Evolutionary conservation across 2,113 vertebrate genomes (phyloP).

Genomic region (Neodontobutis hainanensis): DNA sequence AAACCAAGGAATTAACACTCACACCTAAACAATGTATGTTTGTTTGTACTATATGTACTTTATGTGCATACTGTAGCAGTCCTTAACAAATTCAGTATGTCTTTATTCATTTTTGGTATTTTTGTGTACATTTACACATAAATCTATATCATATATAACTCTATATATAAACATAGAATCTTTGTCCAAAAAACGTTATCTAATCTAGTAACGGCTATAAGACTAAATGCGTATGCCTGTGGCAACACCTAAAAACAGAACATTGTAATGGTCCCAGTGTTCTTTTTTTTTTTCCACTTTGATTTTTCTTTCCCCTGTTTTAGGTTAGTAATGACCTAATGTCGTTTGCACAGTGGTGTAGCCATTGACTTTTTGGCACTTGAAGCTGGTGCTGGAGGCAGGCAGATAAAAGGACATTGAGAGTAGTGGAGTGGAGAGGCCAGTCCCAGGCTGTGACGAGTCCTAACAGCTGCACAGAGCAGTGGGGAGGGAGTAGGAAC

Average conservation of each 20-base stretch:
- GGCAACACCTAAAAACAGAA: slow-evolving; percentile 73
- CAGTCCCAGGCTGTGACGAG: slow-evolving; percentile 77
- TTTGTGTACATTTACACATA: slow-evolving; percentile 73
- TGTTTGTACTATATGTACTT: slow-evolving; percentile 63
- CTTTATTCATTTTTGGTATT: slow-evolving; percentile 76
- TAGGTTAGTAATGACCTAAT: slow-evolving; percentile 92
- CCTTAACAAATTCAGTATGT: slow-evolving; percentile 71
- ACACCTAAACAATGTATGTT: slow-evolving; percentile 63
- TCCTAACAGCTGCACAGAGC: slow-evolving; percentile 69
- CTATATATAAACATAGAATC: slow-evolving; percentile 59
- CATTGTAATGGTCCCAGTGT: slow-evolving; percentile 80
- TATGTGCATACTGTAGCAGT: slow-evolving; percentile 68
- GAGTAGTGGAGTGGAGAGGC: slow-evolving; percentile 69
- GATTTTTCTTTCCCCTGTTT: slow-evolving; percentile 51
- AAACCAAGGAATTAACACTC: slow-evolving; percentile 74
- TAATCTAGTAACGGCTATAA: slow-evolving; percentile 69
- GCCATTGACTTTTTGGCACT: slow-evolving; percentile 89
- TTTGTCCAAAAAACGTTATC: slow-evolving; percentile 62
- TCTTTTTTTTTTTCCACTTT: slow-evolving; percentile 42
- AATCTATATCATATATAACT: slow-evolving; percentile 65
- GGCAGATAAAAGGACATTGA: slow-evolving; percentile 79
- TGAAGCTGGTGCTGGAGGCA: slow-evolving; percentile 80
- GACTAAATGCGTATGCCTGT: slow-evolving; percentile 48
- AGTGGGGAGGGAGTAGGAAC: slow-evolving; percentile 54
- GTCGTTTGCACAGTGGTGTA: slow-evolving; percentile 96